Base-by-base conservation (phyloP, 2,113 vertebrate genomes). In the Corythornis cristatus region DNA sequence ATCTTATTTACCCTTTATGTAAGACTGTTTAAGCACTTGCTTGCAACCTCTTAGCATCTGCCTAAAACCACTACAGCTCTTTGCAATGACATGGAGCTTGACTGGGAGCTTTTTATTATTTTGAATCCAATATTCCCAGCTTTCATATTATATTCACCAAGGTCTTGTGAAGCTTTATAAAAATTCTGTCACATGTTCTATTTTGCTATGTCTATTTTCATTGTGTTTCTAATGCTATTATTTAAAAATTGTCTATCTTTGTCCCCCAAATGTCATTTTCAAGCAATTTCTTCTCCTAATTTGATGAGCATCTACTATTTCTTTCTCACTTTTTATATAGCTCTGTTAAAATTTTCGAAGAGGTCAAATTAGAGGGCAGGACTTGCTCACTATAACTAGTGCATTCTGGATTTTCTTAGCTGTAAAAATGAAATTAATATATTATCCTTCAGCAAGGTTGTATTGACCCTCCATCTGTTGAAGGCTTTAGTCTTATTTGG, bases 121-220 rank as follows among this genome's bases (percentile, higher is more conserved):
- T 92, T 80, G 86, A 94, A 92, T 94, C 93, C 93, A 93, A 86
- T 90, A 93, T 91, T 94, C 80, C 40, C 46, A 75, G 75, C 74
- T 95, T 95, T 84, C 82, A 87, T 87, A 89, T 94, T 91, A 80
- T 88, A 92, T 86, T 88, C 25, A 0, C 40, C 87, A 81, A 89
- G 94, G 60, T 20, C 51, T 90, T 82, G 56, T 86, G 86, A 95
- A 92, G 81, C 71, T 92, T 94, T 93, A 83, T 92, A 93, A 96
- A 91, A 96, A 84, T 33, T 75, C 80, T 88, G 67, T 86, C 86
- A 83, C 29, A 70, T 87, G 90, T 88, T 90, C 86, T 68, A 45
- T 93, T 95, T 78, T 89, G 84, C 89, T 90, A 81, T 37, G 86
- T 58, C 74, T 90, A 72, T 86, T 95, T 95, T 84, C 78, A 92